These are phyloP conservation scores for Caenorhabditis remanei DNA, from an alignment of 1,140 invertebrate species.

Conservation along the genomic window DNA sequence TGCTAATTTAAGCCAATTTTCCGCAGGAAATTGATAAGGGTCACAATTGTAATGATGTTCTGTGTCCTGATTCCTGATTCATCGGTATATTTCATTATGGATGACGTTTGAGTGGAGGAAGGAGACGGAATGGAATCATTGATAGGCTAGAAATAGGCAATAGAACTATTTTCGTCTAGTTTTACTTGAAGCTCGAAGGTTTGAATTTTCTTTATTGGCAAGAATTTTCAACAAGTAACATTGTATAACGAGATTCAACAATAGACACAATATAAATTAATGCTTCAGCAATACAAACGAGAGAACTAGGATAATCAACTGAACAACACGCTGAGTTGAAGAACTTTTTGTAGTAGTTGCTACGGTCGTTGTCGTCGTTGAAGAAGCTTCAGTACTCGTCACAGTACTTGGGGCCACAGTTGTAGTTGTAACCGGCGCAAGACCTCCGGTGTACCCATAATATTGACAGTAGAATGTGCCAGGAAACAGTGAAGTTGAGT, in stretches of 20 bases:
- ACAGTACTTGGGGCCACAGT: background rate
- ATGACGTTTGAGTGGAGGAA: no score
- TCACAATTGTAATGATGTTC: slow-evolving; percentile 19
- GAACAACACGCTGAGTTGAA: background rate
- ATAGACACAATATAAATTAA: background rate
- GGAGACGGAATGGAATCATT: background rate
- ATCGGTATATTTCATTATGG: no score
- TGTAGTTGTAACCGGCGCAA: background rate
- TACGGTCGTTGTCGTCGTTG: background rate
- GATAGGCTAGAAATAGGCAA: slow-evolving; percentile 2
- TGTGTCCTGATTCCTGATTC: background rate
- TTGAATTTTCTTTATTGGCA: background rate
- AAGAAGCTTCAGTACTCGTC: background rate
- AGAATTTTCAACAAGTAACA: background rate
- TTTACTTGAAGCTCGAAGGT: no score
- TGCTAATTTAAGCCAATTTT: slow-evolving; percentile 25
- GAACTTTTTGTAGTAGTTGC: background rate
- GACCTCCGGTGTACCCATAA: background rate
- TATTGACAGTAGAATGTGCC: slow-evolving; percentile 12
- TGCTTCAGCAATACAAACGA: background rate
- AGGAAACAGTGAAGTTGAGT: background rate
- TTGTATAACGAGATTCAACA: background rate
- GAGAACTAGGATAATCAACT: no score
- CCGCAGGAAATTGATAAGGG: background rate
- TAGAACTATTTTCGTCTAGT: background rate